Evolutionary conservation across 2,797 vertebrate species (phyloP), one percentile per base, ranked within the genome.

Genomic region (Chaetodon trifasciatus): DNA sequence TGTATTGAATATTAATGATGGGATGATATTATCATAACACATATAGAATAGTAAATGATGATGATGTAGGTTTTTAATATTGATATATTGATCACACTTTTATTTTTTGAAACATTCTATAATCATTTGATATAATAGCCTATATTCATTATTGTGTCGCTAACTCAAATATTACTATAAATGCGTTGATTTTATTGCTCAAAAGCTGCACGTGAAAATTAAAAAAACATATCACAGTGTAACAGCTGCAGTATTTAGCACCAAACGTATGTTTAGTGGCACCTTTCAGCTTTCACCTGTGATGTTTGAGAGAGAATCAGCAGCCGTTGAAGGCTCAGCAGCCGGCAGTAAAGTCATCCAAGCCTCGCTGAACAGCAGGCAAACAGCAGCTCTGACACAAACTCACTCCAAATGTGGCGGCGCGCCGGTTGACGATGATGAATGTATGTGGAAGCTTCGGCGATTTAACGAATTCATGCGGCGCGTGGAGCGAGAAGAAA

Each of bases 391-490:
- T 24, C 50, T 15, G 15, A 40, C 35, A 71, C 40, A 63, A 67
- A 82, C 0, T 8, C 8, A 32, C 39, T 76, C 66, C 76, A 58
- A 70, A 73, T 39, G 76, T 78, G 76, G 52, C 66, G 63, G 49
- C 66, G 4, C 35, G 74, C 50, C 2, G 57, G 52, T 12, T 63
- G 63, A 77, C 60, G 60, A 23, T 50, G 85, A 81, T 66, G 11
- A 76, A 88, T 49, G 62, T 42, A 19, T 35, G 39, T 1, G 17
- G 50, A 28, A 74, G 72, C 57, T 23, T 24, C 39, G 21, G 40
- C 57, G 58, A 46, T 71, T 42, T 46, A 72, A 71, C 32, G 6
- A 61, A 28, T 66, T 1, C 44, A 5, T 11, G 65, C 76, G n/a
- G 53, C 64, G 62, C 4, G 1, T 6, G 56, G 28, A 28, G 35